phyloP scores from a whole-genome alignment of 2,113 vertebrate species.

The Gymnocephalus cernua region DNA sequence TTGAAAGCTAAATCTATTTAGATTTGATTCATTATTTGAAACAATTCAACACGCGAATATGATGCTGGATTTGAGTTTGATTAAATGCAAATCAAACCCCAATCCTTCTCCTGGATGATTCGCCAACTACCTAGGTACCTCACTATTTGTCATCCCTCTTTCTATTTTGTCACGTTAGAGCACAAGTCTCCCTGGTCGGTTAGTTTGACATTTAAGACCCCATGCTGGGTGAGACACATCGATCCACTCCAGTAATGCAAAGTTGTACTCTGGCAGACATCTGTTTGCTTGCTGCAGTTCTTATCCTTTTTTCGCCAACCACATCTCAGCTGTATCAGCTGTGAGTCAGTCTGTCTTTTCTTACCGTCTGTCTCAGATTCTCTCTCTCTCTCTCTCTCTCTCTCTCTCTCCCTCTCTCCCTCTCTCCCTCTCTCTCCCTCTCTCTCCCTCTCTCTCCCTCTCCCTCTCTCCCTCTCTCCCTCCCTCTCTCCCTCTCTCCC shows the following conservation, averaged over 20 bases:
- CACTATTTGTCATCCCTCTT: neutral
- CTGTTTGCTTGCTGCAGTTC: constrained; percentile 31
- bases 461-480: constrained; percentile 16
- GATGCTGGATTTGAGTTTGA: neutral
- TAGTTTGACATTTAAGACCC: constrained; percentile 25
- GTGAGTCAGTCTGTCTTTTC: constrained; percentile 24
- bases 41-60: neutral
- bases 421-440: neutral
- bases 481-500: neutral
- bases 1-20: neutral
- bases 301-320: constrained; percentile 26
- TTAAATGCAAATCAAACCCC: neutral
- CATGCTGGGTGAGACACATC: neutral
- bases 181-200: neutral
- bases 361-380: constrained; percentile 21
- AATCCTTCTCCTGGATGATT: neutral
- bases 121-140: neutral
- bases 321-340: constrained; percentile 31
- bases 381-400: neutral
- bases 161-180: constrained; percentile 5
- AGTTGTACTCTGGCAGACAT: constrained; percentile 30
- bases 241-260: constrained; percentile 28
- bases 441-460: constrained; percentile 12
- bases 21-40: neutral
- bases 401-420: neutral